Evolutionary conservation across 37 sponge, comb jelly and placozoan species (phyloP).

Genomic region (Chondrosia reniformis): DNA sequence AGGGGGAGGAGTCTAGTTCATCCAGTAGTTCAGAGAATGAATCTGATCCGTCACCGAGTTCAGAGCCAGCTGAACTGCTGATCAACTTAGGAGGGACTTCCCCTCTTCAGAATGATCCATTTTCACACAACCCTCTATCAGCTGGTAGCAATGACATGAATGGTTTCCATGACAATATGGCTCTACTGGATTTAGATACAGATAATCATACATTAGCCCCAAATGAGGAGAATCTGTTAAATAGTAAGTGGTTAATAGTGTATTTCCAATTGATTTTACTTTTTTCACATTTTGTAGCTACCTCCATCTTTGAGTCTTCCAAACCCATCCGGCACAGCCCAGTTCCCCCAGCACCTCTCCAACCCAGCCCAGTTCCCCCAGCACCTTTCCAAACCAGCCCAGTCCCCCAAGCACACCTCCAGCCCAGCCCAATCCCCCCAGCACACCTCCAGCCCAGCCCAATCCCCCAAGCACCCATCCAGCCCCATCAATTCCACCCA

Average conservation of each 20-base stretch:
- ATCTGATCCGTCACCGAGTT: too few relatives aligned
- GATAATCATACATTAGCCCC: neutral
- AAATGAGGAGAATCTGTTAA: neutral
- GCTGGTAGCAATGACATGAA: too few relatives aligned
- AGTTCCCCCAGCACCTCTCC: neutral
- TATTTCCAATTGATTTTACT: neutral
- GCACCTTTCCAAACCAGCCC: neutral
- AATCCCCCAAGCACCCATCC: slow-evolving; percentile 13
- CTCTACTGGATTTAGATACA: neutral
- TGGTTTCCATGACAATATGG: too few relatives aligned
- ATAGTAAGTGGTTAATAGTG: neutral
- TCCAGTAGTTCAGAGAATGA: neutral
- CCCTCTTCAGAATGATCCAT: too few relatives aligned
- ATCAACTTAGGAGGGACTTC: too few relatives aligned
- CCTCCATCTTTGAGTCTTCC: neutral
- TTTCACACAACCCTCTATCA: too few relatives aligned
- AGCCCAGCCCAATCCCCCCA: neutral
- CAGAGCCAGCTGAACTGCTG: too few relatives aligned
- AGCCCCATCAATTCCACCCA: too few relatives aligned
- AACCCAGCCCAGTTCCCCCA: neutral
- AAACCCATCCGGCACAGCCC: neutral
- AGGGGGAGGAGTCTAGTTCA: slow-evolving; percentile 18
- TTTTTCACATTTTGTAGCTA: neutral
- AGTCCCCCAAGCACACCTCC: slow-evolving; percentile 7
- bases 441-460: neutral